A percentile compares a stretch with the other conserved stretches of the same genome.
These are phyloP conservation scores for Hemithea aestivaria DNA, from an alignment of 2,888 invertebrate genomes.

Conservation along the genomic window DNA sequence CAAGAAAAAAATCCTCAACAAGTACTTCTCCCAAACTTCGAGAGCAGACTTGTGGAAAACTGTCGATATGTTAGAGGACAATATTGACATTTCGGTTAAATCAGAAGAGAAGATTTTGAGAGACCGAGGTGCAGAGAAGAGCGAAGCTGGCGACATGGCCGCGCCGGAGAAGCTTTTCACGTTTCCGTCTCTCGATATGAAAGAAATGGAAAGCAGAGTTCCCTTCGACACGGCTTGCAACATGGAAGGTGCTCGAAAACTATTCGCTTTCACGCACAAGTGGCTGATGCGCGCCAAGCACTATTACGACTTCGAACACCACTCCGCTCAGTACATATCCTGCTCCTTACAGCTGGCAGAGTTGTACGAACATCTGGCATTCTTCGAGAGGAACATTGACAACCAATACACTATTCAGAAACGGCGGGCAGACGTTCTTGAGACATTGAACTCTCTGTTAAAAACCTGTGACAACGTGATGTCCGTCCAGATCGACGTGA, in stretches of 20 bases:
- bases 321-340: constrained; percentile 79
- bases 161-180: constrained; percentile 44
- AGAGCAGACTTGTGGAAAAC: constrained; percentile 61
- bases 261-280: constrained; percentile 78
- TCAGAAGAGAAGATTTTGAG: constrained; percentile 55
- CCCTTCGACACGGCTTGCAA: constrained; percentile 47
- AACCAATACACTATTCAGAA: constrained; percentile 79
- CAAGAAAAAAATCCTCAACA: constrained; percentile 64
- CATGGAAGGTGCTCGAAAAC: constrained; percentile 69
- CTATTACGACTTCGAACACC: constrained; percentile 79
- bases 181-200: constrained; percentile 58
- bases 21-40: constrained; percentile 57
- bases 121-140: constrained; percentile 54
- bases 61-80: constrained; percentile 47
- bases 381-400: constrained; percentile 85
- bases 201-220: constrained; percentile 55
- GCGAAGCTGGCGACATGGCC: constrained; percentile 51
- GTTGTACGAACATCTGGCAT: constrained; percentile 82
- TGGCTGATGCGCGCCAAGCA: constrained; percentile 80
- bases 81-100: constrained; percentile 33
- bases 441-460: constrained; percentile 75
- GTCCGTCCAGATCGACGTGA: constrained; percentile 78
- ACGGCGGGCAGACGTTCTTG: constrained; percentile 78
- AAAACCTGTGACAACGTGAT: constrained; percentile 68
- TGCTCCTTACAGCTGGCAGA: constrained; percentile 81